Base-by-base conservation (phyloP, 1,140 invertebrate species). In the Pemphigus obesinymphae region DNA sequence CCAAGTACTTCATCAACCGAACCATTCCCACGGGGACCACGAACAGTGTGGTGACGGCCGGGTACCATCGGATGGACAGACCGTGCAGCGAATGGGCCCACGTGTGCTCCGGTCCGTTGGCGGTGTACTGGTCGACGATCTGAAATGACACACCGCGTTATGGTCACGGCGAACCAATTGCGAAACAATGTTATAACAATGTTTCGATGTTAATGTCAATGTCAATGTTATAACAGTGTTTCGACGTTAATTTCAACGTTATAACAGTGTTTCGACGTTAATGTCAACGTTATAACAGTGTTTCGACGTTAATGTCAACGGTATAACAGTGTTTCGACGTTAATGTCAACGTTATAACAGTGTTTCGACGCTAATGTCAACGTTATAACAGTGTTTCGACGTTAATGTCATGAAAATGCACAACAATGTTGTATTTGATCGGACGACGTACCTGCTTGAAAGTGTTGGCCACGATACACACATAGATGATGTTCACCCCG, bases 401-500 rank as follows among this genome's bases (percentile, higher is more conserved):
- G 13, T 11, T 55, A 48, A 48, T 48, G 2, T 7, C 1, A 17
- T 20, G n/a, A n/a, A n/a, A n/a, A n/a, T n/a, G n/a, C n/a, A n/a
- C n/a, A n/a, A n/a, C n/a, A n/a, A n/a, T n/a, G n/a, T n/a, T n/a
- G n/a, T n/a, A n/a, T n/a, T n/a, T n/a, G n/a, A n/a, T n/a, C n/a
- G n/a, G n/a, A n/a, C n/a, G n/a, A n/a, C 31, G 84, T 85, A 93
- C 92, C 88, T 93, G 89, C 85, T 92, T 89, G 34, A 92, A 88
- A 2, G 92, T 91, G 29, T 88, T 88, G 6, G 91, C 89, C 53
- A 94, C 90, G 84, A 94, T 92, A 0, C 93, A 91, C 8, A 94
- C 89, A 83, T 94, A 94, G 0, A 93, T 92, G 83, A 92, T 92
- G 15, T 90, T 86, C 2, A 92, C 92, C 20, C 92, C 90, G 82